These are phyloP conservation scores for Actenoides hombroni DNA, from an alignment of 2,113 vertebrate species.

Conservation along the genomic window DNA sequence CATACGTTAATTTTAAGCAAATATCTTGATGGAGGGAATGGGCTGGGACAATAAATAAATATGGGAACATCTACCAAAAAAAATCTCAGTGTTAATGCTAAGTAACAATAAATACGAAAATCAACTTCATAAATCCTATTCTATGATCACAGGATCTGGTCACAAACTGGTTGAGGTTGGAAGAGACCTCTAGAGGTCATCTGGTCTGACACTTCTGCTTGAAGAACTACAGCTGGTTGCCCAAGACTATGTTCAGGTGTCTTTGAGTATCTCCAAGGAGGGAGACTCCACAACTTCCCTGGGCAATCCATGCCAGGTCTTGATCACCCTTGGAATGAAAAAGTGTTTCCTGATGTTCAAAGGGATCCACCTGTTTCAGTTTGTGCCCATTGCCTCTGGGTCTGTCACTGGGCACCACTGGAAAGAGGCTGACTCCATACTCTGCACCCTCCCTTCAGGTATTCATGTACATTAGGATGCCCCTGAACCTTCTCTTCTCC, in stretches of 20 bases:
- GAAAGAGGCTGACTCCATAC: background rate
- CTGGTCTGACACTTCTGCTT: background rate
- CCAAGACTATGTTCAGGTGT: too few species aligned
- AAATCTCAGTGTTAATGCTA: background rate
- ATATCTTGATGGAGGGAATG: background rate
- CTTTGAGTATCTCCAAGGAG: background rate
- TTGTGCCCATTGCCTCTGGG: background rate
- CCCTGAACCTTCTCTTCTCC: background rate
- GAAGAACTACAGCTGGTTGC: background rate
- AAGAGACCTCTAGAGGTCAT: background rate
- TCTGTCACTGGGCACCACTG: background rate
- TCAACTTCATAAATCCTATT: background rate
- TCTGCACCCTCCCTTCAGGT: background rate
- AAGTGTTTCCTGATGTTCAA: background rate
- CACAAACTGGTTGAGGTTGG: background rate
- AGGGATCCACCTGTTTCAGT: background rate
- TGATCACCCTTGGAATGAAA: background rate
- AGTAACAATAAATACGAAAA: background rate
- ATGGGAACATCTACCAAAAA: background rate
- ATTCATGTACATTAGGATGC: background rate
- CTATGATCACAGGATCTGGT: too few species aligned
- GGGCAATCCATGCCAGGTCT: background rate
- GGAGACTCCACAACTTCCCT: background rate
- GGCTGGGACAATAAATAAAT: background rate
- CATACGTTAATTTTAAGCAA: background rate